Evolutionary conservation across 2,113 vertebrate genomes (phyloP).

Genomic region (Hepsetus odoe): DNA sequence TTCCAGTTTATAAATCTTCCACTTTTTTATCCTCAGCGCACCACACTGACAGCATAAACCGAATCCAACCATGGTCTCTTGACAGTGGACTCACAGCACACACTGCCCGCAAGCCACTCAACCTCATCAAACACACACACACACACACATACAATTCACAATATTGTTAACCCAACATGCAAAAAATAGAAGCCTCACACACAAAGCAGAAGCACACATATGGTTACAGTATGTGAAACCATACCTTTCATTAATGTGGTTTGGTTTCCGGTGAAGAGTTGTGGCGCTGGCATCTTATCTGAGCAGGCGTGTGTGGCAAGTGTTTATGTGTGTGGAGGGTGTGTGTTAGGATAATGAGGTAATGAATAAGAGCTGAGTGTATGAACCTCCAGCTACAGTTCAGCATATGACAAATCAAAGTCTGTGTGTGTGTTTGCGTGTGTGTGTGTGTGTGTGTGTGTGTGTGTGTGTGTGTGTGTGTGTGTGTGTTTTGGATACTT

Average conservation of each 20-base stretch:
- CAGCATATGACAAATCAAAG: conserved; percentile 13
- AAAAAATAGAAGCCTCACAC: too few relatives aligned
- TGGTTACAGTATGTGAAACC: conserved; percentile 18
- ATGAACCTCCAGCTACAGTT: background rate
- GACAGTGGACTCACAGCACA: background rate
- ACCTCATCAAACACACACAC: background rate
- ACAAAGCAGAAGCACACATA: background rate
- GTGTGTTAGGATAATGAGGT: conserved; percentile 32
- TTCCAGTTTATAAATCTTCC: conserved; percentile 12
- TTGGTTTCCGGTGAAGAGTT: conserved; percentile 19
- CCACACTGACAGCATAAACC: conserved; percentile 19
- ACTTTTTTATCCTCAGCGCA: conserved; percentile 1
- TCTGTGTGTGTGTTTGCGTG: too few relatives aligned
- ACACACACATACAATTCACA: conserved; percentile 1
- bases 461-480: conserved; percentile 8
- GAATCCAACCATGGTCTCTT: background rate
- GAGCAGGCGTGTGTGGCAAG: conserved; percentile 3
- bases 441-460: conserved; percentile 2
- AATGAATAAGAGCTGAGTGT: conserved; percentile 4
- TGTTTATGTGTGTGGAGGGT: conserved; percentile 25
- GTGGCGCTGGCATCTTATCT: conserved; percentile 21
- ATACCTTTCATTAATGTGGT: conserved; percentile 38
- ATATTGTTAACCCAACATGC: background rate
- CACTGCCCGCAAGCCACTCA: background rate
- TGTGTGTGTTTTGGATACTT: background rate